A percentile compares a stretch with the other conserved stretches of the same genome.
Conservation (phyloP, 2,797 vertebrate species). For the Pseudochirops cupreus region DNA sequence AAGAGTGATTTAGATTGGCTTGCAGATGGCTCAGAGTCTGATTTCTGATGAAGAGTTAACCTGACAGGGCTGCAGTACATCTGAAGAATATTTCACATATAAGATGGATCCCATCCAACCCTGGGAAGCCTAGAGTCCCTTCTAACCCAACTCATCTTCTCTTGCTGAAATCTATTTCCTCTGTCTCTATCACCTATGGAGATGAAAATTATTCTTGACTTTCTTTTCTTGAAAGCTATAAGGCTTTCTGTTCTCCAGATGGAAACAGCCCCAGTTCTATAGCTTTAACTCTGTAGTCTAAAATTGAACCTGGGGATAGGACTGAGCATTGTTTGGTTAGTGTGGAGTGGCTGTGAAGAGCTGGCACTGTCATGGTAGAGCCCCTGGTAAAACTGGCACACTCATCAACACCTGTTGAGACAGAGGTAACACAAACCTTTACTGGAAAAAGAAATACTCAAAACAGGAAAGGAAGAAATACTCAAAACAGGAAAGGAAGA, state of each 20-base stretch:
- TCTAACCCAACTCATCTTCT: background rate
- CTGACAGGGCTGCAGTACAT: background rate
- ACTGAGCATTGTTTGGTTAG: background rate
- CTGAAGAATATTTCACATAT: background rate
- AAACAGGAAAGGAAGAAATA: background rate
- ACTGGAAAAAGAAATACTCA: background rate
- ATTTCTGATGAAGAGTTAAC: background rate
- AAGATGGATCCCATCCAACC: background rate
- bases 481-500: background rate
- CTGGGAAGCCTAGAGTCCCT: background rate
- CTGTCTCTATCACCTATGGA: background rate
- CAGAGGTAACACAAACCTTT: background rate
- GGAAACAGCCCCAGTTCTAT: background rate
- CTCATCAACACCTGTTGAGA: background rate
- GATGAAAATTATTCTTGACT: background rate
- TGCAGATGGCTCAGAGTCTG: background rate
- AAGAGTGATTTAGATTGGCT: background rate
- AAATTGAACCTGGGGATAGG: fast-evolving
- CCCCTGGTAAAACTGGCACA: background rate
- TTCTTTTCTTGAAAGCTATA: background rate
- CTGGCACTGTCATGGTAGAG: background rate
- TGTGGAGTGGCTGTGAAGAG: background rate
- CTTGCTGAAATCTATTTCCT: background rate
- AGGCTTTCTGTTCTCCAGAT: background rate
- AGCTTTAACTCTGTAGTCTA: background rate